Percentiles rank a stretch among this genome's conserved stretches.
These are phyloP conservation scores for Sclerurus mexicanus DNA, from an alignment of 2,113 vertebrate species.

Conservation along the genomic window DNA sequence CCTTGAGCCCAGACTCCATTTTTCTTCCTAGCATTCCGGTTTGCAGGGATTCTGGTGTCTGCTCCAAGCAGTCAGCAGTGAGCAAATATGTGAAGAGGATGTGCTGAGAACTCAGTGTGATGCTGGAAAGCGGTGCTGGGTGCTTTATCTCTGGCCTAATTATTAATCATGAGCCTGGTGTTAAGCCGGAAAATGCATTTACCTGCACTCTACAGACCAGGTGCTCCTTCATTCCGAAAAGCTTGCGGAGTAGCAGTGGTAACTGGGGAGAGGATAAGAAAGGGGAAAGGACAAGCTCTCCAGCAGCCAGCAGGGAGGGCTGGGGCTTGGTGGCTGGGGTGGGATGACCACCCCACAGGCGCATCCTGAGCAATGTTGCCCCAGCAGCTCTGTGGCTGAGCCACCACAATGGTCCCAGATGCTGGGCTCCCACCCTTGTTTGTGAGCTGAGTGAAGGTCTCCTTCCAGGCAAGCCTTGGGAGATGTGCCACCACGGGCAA, in stretches of 20 bases:
- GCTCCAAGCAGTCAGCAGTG: not conserved
- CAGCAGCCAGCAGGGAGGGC: rapidly evolving
- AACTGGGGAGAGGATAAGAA: not conserved
- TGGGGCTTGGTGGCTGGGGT: not conserved
- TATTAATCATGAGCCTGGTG: not conserved
- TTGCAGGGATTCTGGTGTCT: not conserved
- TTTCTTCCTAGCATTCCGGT: constrained; percentile 26
- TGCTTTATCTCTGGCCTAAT: not conserved
- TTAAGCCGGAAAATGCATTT: not conserved
- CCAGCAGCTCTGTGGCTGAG: not conserved
- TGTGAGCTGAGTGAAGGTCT: not conserved
- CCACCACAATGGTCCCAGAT: not conserved
- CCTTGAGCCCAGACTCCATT: constrained; percentile 48
- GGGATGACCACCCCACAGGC: too few species aligned
- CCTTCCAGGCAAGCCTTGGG: not conserved
- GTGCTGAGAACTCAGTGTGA: not conserved
- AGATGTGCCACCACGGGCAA: not conserved
- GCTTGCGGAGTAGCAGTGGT: not conserved
- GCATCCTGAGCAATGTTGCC: not conserved
- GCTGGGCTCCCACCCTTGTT: not conserved
- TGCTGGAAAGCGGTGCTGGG: not conserved
- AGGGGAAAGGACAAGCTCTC: not conserved
- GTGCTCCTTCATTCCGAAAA: not conserved
- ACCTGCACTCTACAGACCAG: not conserved
- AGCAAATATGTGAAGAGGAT: not conserved